Base-by-base conservation (phyloP, 2,113 vertebrate genomes). In the Australoheros scitulus region DNA sequence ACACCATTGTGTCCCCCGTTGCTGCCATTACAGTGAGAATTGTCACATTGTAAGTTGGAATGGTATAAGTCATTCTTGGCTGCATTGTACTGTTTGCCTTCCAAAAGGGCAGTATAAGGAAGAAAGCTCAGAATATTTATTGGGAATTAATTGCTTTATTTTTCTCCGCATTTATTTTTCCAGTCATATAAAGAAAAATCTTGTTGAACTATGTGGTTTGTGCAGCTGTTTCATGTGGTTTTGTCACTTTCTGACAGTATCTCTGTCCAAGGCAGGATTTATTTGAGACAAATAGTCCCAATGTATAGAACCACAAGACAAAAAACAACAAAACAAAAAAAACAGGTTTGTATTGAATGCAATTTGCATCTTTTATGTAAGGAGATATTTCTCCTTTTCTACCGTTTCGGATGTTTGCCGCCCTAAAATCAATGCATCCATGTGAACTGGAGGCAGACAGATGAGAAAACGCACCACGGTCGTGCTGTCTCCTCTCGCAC, bases 351-450 rank as follows among this genome's bases (percentile, higher is more conserved):
- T 22, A 24, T 58, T 24, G 5, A 9, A 52, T 70, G 65, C 1
- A 50, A 7, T 70, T 70, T 70, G 65, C 24, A 0, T 0, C 60
- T 50, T 65, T 14, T 26, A 77, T 55, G 1, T 9, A 11, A 29
- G 24, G 32, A 55, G 14, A 72, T 32, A 13, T 32, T 38, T 38
- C 3, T 36, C 17, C 1, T 11, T 83, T 29, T 52, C 36, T 75
- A 3, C 20, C 26, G 9, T 76, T 79, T 55, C 59, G 76, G 47
- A 56, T 2, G 6, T 57, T 79, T 29, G 41, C 65, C 15, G 43
- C 3, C 47, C 52, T 79, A 50, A 79, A 75, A 87, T 84, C 88
- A 61, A 76, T 86, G 56, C 6, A 10, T 11, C 75, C 76, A 5
- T 76, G 43, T 76, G 3, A 20, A 36, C 0, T 5, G 8, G 36